These are phyloP conservation scores for Silurus asotus DNA, from an alignment of 2,113 vertebrate species.

Conservation along the genomic window DNA sequence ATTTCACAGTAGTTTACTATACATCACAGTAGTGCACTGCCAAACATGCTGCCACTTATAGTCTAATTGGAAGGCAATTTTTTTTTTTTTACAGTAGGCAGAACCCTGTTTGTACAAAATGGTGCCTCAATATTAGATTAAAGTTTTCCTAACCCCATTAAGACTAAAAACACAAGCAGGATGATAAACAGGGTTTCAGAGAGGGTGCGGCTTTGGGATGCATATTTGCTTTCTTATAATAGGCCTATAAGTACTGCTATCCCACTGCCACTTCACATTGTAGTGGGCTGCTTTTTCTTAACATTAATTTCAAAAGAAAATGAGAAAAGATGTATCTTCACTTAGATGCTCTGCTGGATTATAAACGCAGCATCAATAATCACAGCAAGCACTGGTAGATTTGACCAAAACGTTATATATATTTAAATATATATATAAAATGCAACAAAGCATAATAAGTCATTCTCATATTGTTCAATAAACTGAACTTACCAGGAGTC, in stretches of 20 bases:
- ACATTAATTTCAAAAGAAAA: no score
- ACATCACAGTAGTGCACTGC: background rate
- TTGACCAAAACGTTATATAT: background rate
- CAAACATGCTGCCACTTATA: background rate
- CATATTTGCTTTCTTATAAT: background rate
- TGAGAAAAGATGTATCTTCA: background rate
- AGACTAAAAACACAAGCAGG: background rate
- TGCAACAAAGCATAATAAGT: background rate
- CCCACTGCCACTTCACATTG: background rate
- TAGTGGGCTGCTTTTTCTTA: background rate
- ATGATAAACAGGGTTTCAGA: background rate
- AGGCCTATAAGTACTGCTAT: background rate
- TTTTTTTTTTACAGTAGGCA: background rate
- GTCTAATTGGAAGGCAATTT: background rate
- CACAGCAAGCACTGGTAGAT: background rate
- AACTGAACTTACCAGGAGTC: slow-evolving; percentile 68
- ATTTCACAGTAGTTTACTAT: background rate
- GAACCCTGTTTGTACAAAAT: background rate
- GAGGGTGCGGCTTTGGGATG: background rate
- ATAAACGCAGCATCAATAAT: background rate
- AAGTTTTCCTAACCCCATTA: background rate
- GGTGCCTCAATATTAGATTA: background rate
- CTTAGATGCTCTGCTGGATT: background rate
- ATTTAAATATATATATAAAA: background rate
- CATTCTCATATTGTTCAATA: background rate